Base-by-base conservation (phyloP, 2,113 vertebrate species). In the Octodon degus region DNA sequence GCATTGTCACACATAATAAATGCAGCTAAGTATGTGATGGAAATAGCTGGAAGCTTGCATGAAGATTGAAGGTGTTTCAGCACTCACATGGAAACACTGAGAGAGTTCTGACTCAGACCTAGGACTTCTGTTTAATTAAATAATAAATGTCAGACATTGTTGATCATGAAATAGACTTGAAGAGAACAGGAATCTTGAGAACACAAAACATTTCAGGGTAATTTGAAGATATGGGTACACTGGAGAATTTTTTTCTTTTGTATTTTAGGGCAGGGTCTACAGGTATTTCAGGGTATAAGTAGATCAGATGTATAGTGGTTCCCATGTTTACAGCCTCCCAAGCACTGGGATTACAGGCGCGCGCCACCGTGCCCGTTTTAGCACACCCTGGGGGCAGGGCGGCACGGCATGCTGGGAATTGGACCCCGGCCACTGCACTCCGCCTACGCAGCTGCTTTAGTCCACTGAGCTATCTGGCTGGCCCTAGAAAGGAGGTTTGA, bases 81-180 rank as follows among this genome's bases (percentile, higher is more conserved):
- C 4, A 60, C 5, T 55, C 13, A 55, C 8, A 37, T 27, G 91
- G n/a, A 91, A n/a, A n/a, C n/a, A n/a, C n/a, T n/a, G n/a, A n/a
- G n/a, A n/a, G n/a, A n/a, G n/a, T 2, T 89, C 58, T 81, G 27
- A 76, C n/a, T 91, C 70, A 50, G 27, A 81, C 27, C n/a, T 55
- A 53, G 17, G 58, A 19, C 0, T 80, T 68, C n/a, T 96, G 34
- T 89, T 84, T 86, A 89, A 86, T 91, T 93, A 80, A 84, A 80
- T 91, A 50, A 81, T 47, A 88, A 86, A 88, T 60, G 20, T 65
- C 47, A 94, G 81, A 16, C 95, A 34, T 87, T 93, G 12, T 68
- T 96, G 53, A 84, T 89, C 47, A 86, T 12, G 68, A 43, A 34
- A 82, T 65, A 83, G 22, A 81, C 34, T 80, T 34, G 74, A 50